phyloP scores from a whole-genome alignment of 1,140 invertebrate genomes.

The Amyelois transitella region DNA sequence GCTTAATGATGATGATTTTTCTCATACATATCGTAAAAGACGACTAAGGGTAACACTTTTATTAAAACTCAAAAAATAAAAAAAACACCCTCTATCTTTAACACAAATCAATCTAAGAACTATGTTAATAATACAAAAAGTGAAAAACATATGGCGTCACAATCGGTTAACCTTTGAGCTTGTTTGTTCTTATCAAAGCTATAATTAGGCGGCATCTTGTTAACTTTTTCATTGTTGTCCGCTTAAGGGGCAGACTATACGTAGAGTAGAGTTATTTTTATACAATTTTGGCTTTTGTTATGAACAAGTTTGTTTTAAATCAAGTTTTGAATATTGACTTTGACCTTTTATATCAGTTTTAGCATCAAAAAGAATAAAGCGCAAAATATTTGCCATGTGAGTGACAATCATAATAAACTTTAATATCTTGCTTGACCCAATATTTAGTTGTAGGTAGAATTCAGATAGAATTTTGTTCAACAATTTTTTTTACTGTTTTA shows the following conservation, averaged over 20 bases:
- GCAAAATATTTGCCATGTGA: no score
- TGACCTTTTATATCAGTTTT: no score
- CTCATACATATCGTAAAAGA: no score
- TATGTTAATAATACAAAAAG: slow-evolving; percentile 28
- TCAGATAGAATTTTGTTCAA: no score
- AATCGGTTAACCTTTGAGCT: slow-evolving; percentile 39
- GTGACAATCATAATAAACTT: no score
- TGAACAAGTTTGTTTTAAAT: no score
- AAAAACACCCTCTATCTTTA: not conserved
- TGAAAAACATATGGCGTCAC: slow-evolving; percentile 53
- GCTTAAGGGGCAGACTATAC: not conserved
- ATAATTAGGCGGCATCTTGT: slow-evolving; percentile 68
- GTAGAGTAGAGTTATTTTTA: not conserved
- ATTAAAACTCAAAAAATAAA: not conserved
- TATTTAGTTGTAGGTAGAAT: no score
- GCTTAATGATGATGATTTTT: no score
- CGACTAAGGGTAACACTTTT: not conserved
- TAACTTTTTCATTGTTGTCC: slow-evolving; percentile 37
- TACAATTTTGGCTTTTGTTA: not conserved
- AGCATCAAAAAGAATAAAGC: no score
- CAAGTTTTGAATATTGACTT: no score
- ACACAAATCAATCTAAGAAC: slow-evolving; percentile 3
- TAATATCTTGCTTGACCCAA: no score
- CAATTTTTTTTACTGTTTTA: no score
- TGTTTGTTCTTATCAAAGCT: slow-evolving; percentile 62